Percentiles rank a stretch among this genome's conserved stretches.
Conservation (phyloP, 2,888 invertebrate genomes). For the Antheraea assamensis region DNA sequence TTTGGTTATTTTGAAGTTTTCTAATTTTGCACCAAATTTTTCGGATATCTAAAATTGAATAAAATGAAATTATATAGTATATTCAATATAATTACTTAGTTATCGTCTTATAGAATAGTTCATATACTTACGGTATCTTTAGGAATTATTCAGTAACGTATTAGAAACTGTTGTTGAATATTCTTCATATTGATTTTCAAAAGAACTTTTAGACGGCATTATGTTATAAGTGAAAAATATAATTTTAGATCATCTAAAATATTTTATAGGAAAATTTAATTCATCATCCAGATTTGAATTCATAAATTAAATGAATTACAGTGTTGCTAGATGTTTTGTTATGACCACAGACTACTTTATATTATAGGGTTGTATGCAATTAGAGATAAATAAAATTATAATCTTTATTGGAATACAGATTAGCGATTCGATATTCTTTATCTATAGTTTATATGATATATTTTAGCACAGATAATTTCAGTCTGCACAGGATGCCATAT, state of each 20-base stretch:
- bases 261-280: background rate
- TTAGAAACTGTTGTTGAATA: slow-evolving; percentile 55
- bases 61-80: background rate
- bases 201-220: slow-evolving; percentile 58
- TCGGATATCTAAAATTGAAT: slow-evolving; percentile 70
- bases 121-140: slow-evolving; percentile 48
- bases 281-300: no score
- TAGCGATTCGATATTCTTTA: background rate
- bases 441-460: background rate
- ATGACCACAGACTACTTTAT: no score
- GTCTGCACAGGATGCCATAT: background rate
- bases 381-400: no score
- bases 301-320: no score
- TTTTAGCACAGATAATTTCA: no score
- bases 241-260: background rate
- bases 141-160: slow-evolving; percentile 56
- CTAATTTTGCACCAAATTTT: slow-evolving; percentile 64
- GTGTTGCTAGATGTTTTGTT: no score
- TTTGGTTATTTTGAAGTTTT: slow-evolving; percentile 66
- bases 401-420: no score
- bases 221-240: background rate
- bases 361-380: no score
- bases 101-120: background rate
- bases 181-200: slow-evolving; percentile 76
- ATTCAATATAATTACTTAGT: background rate